Percentiles rank a stretch among this genome's conserved stretches.
Evolutionary conservation across 2,113 vertebrate species (phyloP).

Genomic region (Microcebus jonahi): DNA sequence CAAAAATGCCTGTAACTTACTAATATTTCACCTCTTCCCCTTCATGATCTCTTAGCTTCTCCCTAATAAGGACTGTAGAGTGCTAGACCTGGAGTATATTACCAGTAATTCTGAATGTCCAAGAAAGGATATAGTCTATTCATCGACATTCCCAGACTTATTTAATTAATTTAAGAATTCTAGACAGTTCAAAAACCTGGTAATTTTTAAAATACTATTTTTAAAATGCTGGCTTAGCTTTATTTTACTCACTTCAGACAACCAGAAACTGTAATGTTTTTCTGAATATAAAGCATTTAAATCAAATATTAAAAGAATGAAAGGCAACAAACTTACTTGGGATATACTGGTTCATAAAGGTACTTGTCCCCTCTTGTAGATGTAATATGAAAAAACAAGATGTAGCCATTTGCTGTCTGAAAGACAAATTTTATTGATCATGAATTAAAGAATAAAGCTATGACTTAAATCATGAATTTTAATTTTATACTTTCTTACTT

Average conservation of each 20-base stretch:
- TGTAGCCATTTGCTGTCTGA: slow-evolving; percentile 97
- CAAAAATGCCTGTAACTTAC: not conserved
- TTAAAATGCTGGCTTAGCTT: slow-evolving; percentile 5
- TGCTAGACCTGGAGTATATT: not conserved
- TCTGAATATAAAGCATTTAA: not conserved
- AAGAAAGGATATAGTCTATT: slow-evolving; percentile 14
- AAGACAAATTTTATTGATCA: slow-evolving; percentile 81
- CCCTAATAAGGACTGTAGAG: not conserved
- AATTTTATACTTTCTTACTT: slow-evolving; percentile 20
- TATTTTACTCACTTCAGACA: slow-evolving; percentile 48
- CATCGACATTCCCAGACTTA: not conserved
- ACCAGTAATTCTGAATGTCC: slow-evolving; percentile 15
- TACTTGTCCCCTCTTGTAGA: slow-evolving; percentile 92
- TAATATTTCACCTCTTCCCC: not conserved
- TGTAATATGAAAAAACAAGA: slow-evolving; percentile 95
- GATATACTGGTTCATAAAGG: slow-evolving; percentile 96
- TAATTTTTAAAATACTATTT: slow-evolving; percentile 32
- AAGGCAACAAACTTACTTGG: slow-evolving; percentile 90
- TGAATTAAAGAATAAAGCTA: slow-evolving; percentile 55
- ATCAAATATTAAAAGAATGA: slow-evolving; percentile 58
- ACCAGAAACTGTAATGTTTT: slow-evolving; percentile 13
- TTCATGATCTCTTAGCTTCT: not conserved
- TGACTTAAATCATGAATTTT: not conserved
- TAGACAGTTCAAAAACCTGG: slow-evolving; percentile 12
- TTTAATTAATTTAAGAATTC: slow-evolving; percentile 10